These are phyloP conservation scores for Netelia fuscicornis DNA, from an alignment of 2,888 invertebrate species.

Conservation along the genomic window DNA sequence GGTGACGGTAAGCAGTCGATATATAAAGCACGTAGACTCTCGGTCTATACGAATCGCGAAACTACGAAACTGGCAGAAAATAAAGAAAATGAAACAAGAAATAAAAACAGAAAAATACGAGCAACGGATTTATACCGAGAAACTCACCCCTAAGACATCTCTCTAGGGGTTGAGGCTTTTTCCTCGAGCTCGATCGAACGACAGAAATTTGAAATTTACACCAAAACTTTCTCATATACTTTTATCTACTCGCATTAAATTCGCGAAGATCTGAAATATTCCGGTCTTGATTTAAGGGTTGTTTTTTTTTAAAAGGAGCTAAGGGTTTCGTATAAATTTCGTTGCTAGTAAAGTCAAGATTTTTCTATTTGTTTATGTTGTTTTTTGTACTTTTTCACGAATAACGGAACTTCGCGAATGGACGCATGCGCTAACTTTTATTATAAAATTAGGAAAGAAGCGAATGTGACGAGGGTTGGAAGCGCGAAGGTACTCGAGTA, in stretches of 20 bases:
- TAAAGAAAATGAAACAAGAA: background rate
- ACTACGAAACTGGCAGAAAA: background rate
- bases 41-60: background rate
- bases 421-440: background rate
- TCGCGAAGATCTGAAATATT: background rate
- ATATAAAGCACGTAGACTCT: background rate
- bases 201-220: background rate
- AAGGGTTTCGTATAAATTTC: background rate
- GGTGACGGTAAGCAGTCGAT: background rate
- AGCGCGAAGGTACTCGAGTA: conserved; percentile 10
- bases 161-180: background rate
- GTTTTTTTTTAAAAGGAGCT: background rate
- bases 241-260: background rate
- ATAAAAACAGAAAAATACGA: background rate
- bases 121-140: background rate
- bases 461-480: background rate
- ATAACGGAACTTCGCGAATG: background rate
- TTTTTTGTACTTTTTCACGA: background rate
- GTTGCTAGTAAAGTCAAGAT: background rate
- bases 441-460: background rate
- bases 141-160: background rate
- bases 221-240: background rate
- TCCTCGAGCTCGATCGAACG: background rate
- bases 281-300: background rate
- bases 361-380: too few relatives aligned